These are phyloP conservation scores for Lacanobia wlatinum DNA, from an alignment of 2,888 invertebrate species.

Conservation along the genomic window DNA sequence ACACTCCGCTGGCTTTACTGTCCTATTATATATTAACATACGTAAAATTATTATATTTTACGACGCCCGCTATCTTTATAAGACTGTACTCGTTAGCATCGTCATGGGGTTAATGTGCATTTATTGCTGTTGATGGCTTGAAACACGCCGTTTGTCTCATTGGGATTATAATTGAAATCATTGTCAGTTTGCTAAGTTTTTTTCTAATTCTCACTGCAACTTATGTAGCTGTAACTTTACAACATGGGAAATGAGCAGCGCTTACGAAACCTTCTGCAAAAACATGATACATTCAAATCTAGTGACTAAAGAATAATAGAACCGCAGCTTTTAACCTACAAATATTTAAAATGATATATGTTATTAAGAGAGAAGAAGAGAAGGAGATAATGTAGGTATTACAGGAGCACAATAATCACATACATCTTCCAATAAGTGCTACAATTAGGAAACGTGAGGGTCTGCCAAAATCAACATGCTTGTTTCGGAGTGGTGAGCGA, in stretches of 20 bases:
- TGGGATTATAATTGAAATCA: background rate
- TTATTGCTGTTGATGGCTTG: conserved; percentile 14
- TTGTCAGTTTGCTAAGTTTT: background rate
- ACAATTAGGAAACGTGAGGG: background rate
- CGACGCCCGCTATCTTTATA: conserved; percentile 61
- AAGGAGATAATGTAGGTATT: background rate
- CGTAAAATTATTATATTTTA: conserved; percentile 69
- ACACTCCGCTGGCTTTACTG: conserved; percentile 84
- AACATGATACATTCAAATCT: background rate
- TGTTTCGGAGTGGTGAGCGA: conserved; percentile 15
- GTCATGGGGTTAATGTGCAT: conserved; percentile 52
- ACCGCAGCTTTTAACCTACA: background rate
- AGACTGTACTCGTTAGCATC: conserved; percentile 61
- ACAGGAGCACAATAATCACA: conserved; percentile 14
- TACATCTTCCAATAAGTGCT: conserved; percentile 23
- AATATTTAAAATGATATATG: background rate
- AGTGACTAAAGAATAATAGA: background rate
- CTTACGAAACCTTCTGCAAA: background rate
- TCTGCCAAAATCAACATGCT: conserved; percentile 39
- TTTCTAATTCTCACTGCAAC: background rate
- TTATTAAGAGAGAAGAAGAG: background rate
- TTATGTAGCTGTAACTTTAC: background rate
- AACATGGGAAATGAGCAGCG: background rate
- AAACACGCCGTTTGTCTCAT: background rate
- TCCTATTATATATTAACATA: conserved; percentile 85